Conservation (phyloP, 2,888 invertebrate genomes). For the Callosobruchus maculatus region DNA sequence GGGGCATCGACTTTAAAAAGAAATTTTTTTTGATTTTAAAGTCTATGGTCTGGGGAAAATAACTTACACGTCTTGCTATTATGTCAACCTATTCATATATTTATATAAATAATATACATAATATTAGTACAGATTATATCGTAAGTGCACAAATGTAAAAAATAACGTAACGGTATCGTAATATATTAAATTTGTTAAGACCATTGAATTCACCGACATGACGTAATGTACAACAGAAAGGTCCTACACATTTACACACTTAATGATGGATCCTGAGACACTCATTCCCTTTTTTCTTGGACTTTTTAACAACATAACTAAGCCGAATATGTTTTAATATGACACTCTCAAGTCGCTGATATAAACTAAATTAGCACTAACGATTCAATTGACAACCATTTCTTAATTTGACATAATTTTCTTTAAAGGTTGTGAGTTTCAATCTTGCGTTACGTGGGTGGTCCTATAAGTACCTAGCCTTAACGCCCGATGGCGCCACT, state of each 20-base stretch:
- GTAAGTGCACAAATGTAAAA: constrained; percentile 32
- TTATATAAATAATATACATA: constrained; percentile 40
- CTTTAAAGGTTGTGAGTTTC: too few relatives aligned
- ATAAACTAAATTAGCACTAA: too few relatives aligned
- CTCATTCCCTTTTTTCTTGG: constrained; percentile 2
- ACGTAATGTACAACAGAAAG: constrained; percentile 20
- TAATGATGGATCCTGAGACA: constrained; percentile 19
- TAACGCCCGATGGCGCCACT: too few relatives aligned
- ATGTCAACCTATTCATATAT: constrained; percentile 36
- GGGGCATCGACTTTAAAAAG: too few relatives aligned
- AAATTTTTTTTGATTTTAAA: too few relatives aligned
- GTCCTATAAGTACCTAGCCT: too few relatives aligned
- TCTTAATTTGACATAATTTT: too few relatives aligned
- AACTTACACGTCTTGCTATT: constrained; percentile 8
- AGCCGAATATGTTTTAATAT: neutral
- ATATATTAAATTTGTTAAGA: constrained; percentile 20
- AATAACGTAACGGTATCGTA: constrained; percentile 21
- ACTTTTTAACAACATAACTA: too few relatives aligned
- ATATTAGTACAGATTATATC: constrained; percentile 34
- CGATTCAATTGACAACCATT: too few relatives aligned
- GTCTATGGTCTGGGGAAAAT: too few relatives aligned
- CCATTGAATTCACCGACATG: constrained; percentile 15
- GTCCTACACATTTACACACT: constrained; percentile 30
- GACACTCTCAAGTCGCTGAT: neutral
- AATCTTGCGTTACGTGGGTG: too few relatives aligned